These are phyloP conservation scores for Caenorhabditis uteleia DNA, from an alignment of 2,888 invertebrate species.

Conservation along the genomic window DNA sequence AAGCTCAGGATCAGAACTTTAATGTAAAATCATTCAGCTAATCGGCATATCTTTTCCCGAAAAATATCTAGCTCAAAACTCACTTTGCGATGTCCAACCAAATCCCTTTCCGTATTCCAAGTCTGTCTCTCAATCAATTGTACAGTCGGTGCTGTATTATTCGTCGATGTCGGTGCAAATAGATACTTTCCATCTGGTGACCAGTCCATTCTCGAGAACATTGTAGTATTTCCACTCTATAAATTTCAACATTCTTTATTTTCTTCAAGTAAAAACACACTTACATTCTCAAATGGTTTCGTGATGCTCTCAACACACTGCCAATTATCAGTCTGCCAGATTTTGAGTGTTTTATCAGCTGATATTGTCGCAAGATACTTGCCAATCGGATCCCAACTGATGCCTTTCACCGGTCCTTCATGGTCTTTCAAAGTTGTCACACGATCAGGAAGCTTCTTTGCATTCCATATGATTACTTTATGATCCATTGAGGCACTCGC, in stretches of 20 bases:
- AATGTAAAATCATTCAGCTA: too few relatives aligned
- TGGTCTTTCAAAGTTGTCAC: slow-evolving; percentile 73
- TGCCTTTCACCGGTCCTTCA: slow-evolving; percentile 78
- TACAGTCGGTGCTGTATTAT: slow-evolving; percentile 94
- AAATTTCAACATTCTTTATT: slow-evolving; percentile 3
- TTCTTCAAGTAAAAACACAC: slow-evolving; percentile 8
- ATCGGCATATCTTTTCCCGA: too few relatives aligned
- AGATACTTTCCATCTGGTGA: slow-evolving; percentile 95
- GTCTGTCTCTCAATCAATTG: slow-evolving; percentile 88
- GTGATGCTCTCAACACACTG: slow-evolving; percentile 83
- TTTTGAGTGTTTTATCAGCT: slow-evolving; percentile 77
- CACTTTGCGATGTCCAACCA: slow-evolving; percentile 95
- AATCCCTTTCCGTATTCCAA: slow-evolving; percentile 93
- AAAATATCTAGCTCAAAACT: too few relatives aligned
- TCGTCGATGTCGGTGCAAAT: slow-evolving; percentile 97
- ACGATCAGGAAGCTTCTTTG: slow-evolving; percentile 80
- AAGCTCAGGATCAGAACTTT: too few relatives aligned
- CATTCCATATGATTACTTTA: slow-evolving; percentile 96
- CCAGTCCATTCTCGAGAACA: slow-evolving; percentile 75
- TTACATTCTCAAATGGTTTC: slow-evolving; percentile 86
- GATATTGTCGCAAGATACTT: slow-evolving; percentile 91
- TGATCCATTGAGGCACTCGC: slow-evolving; percentile 98
- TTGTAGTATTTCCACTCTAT: slow-evolving; percentile 53
- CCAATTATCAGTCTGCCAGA: slow-evolving; percentile 97
- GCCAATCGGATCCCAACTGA: slow-evolving; percentile 98